These are phyloP conservation scores for Andrena fulva DNA, from an alignment of 2,888 invertebrate species.

Conservation along the genomic window DNA sequence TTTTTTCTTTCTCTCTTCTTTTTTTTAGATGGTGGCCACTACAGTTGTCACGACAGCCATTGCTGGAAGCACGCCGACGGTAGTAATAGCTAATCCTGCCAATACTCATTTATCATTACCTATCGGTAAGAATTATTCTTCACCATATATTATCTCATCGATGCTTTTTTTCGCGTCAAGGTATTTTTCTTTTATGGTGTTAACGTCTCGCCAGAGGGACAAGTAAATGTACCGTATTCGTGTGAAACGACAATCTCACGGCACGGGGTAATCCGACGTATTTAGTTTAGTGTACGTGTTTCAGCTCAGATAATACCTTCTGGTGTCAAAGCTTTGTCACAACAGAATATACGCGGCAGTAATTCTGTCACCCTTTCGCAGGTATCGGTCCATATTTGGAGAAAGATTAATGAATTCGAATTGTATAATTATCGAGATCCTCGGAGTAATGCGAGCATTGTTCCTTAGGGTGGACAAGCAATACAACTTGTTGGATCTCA, in stretches of 20 bases:
- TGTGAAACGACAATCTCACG: neutral
- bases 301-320: conserved; percentile 84
- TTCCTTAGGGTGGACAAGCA: conserved; percentile 79
- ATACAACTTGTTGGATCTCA: conserved; percentile 84
- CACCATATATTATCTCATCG: neutral
- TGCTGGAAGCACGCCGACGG: conserved; percentile 82
- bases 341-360: conserved; percentile 82
- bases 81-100: conserved; percentile 84
- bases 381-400: conserved; percentile 65
- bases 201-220: conserved; percentile 17
- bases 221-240: conserved; percentile 20
- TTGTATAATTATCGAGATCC: conserved; percentile 8
- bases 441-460: neutral
- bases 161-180: neutral
- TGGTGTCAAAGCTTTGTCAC: conserved; percentile 82
- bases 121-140: conserved; percentile 77
- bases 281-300: conserved; percentile 43
- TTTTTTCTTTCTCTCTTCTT: conserved; percentile 23
- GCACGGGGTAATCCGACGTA: neutral
- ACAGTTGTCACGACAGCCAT: conserved; percentile 82
- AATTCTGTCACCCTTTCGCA: conserved; percentile 81
- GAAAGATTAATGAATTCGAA: neutral
- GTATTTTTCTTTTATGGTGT: conserved; percentile 21
- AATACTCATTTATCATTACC: conserved; percentile 84
- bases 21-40: conserved; percentile 82